Conservation (phyloP, 2,797 vertebrate species). For the Botia kubotai region DNA sequence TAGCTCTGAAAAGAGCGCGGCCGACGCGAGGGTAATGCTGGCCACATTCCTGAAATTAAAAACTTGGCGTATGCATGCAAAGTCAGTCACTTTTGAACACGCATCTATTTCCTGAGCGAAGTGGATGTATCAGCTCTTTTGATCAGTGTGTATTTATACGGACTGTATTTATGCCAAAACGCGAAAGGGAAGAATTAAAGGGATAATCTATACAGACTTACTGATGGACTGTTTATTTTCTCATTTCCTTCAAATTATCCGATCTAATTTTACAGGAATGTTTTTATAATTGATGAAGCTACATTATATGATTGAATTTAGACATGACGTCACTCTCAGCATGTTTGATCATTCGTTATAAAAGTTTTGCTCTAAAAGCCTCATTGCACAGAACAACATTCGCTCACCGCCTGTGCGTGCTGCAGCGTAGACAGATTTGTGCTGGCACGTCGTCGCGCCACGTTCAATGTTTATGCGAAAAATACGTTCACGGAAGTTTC, state of each 20-base stretch:
- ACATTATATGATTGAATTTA: conserved; percentile 12
- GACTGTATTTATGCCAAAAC: conserved; percentile 1
- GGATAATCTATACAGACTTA: conserved; percentile 15
- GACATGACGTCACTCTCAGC: conserved; percentile 25
- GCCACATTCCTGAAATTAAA: conserved; percentile 27
- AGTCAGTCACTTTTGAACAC: conserved; percentile 10
- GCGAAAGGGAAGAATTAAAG: conserved; percentile 25
- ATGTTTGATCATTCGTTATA: conserved; percentile 47
- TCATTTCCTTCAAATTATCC: conserved; percentile 35
- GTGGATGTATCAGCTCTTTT: conserved; percentile 6
- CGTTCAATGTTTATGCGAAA: conserved; percentile 48
- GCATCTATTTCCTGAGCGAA: neutral
- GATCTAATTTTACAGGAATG: conserved; percentile 22
- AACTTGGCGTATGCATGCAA: conserved; percentile 30
- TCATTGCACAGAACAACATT: conserved; percentile 49
- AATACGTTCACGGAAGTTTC: conserved; percentile 35
- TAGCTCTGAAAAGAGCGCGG: conserved; percentile 2
- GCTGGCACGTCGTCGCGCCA: neutral
- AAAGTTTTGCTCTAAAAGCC: conserved; percentile 36
- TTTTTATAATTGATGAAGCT: conserved; percentile 29
- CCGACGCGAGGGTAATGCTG: conserved; percentile 5
- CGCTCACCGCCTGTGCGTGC: conserved; percentile 34
- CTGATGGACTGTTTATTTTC: conserved; percentile 27
- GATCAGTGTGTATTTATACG: conserved; percentile 32
- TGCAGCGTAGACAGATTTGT: neutral